Base-by-base conservation (phyloP, 2,888 invertebrate species). In the Pinctada fucata region DNA sequence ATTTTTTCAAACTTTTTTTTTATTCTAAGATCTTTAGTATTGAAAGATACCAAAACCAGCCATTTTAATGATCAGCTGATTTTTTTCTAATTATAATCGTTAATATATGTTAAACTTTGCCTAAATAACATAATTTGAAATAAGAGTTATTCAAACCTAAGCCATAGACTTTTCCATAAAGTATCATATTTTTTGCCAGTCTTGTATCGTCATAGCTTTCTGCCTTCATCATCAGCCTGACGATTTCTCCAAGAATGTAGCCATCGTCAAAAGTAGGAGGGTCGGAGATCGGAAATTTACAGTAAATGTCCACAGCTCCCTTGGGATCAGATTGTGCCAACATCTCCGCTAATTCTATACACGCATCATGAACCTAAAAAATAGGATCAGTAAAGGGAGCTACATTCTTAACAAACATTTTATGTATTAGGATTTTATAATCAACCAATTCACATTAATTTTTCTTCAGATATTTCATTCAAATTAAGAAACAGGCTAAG, bases 211-310 rank as follows among this genome's bases (percentile, higher is more conserved):
- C 92, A 86, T 85, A 92, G 79, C 91, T 89, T 83, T 92, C 91
- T 8, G 84, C 84, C 81, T 92, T 92, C 85, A 92, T 91, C 77
- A 92, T 82, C 48, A 92, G 83, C 10, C 90, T 83, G 1, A 91
- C 89, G 72, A 92, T 90, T 76, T 92, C 92, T 47, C 91, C 91
- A 81, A 90, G 90, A 58, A 92, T 92, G 83, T 88, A 92, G 8
- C 91, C 92, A 86, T 92, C 92, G 81, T 92, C 91, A 85, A 92
- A 92, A 1, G 88, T 85, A 5, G 90, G 91, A 8, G 89, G 87
- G 4, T 90, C 91, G 8, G 91, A 85, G 48, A 91, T 85, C 0
- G 92, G 92, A 81, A 92, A 92, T 78, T 90, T 90, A 83, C 87
- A 84, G 80, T 91, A 92, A 4, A 92, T 88, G 79, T 92, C 91